Evolutionary conservation across 2,797 vertebrate genomes (phyloP).

Genomic region (Halcyon leucocephala): DNA sequence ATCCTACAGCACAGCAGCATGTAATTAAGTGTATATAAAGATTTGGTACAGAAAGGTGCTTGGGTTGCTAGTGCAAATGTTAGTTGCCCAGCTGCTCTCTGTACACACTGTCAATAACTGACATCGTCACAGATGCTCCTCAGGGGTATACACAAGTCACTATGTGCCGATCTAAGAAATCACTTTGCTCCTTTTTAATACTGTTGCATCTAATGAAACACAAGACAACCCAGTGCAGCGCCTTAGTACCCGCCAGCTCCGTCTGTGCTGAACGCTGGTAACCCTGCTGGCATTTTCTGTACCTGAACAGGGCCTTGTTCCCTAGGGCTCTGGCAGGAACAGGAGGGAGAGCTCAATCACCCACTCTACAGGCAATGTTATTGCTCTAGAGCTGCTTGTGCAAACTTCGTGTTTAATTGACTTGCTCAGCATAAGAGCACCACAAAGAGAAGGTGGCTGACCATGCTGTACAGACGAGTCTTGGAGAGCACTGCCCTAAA

Average conservation of each 20-base stretch:
- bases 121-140: neutral
- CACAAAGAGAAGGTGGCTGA: too few species aligned
- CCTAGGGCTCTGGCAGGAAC: accelerated
- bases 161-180: neutral
- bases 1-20: neutral
- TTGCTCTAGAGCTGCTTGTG: neutral
- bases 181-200: neutral
- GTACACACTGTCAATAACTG: neutral
- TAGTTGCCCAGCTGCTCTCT: neutral
- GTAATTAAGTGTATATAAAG: neutral
- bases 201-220: too few species aligned
- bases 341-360: neutral
- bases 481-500: neutral
- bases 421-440: neutral
- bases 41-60: neutral
- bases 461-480: neutral
- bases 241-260: neutral
- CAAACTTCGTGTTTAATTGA: neutral
- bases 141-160: neutral
- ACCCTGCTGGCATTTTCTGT: too few species aligned
- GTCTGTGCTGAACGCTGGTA: accelerated
- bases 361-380: accelerated
- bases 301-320: accelerated
- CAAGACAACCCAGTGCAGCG: accelerated
- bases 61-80: neutral